phyloP scores from a whole-genome alignment of 2,888 invertebrate genomes.

The Conchocele bisecta region DNA sequence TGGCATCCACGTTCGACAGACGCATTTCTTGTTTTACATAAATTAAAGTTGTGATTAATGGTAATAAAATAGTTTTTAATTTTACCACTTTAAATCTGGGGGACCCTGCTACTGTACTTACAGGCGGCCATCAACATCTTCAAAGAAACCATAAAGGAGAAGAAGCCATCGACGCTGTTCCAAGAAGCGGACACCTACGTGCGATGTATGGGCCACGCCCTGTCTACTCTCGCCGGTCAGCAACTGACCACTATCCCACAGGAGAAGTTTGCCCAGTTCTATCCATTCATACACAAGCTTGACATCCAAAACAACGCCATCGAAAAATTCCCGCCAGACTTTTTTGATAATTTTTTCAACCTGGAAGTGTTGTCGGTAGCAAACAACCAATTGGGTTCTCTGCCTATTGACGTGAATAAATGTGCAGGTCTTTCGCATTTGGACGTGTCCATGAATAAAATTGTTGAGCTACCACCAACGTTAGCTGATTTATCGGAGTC shows the following conservation, averaged over 20 bases:
- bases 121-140: slow-evolving; percentile 48
- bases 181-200: slow-evolving; percentile 32
- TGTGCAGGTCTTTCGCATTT: slow-evolving; percentile 35
- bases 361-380: slow-evolving; percentile 61
- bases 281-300: slow-evolving; percentile 60
- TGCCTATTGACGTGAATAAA: slow-evolving; percentile 51
- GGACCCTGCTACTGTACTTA: no score
- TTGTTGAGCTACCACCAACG: slow-evolving; percentile 57
- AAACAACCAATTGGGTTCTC: slow-evolving; percentile 57
- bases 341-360: slow-evolving; percentile 45
- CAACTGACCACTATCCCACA: slow-evolving; percentile 41
- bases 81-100: no score
- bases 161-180: slow-evolving; percentile 2
- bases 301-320: slow-evolving; percentile 66
- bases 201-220: slow-evolving; percentile 61
- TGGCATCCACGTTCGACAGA: no score
- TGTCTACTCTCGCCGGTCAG: slow-evolving; percentile 52
- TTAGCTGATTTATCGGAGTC: slow-evolving; percentile 43
- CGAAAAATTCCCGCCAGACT: slow-evolving; percentile 53
- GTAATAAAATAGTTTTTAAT: no score
- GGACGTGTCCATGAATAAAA: slow-evolving; percentile 59
- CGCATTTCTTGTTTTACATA: no score
- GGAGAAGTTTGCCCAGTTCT: slow-evolving; percentile 41
- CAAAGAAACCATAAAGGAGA: slow-evolving; percentile 19
- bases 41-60: no score